A percentile compares a stretch with the other conserved stretches of the same genome.
phyloP scores from a whole-genome alignment of 2,888 invertebrate species.

The Sphinx pinastri region DNA sequence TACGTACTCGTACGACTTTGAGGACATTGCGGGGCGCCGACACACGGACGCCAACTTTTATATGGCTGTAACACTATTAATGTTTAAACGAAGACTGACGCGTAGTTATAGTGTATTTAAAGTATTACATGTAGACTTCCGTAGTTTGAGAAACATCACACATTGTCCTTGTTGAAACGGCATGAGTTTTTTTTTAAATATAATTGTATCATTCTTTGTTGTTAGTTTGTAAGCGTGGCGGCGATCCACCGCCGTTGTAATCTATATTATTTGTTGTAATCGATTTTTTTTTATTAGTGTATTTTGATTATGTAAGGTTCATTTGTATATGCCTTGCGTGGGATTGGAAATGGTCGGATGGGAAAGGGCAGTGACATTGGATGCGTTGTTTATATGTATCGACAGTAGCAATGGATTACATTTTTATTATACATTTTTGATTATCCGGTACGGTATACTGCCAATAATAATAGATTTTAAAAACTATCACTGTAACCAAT shows the following conservation, averaged over 20 bases:
- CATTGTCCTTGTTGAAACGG: slow-evolving; percentile 28
- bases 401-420: not conserved
- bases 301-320: slow-evolving; percentile 32
- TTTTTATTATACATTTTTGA: not conserved
- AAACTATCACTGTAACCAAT: not conserved
- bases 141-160: slow-evolving; percentile 50
- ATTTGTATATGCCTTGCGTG: slow-evolving; percentile 26
- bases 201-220: slow-evolving; percentile 26
- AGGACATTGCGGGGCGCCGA: slow-evolving; percentile 22
- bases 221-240: slow-evolving; percentile 26
- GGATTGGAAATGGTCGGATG: slow-evolving; percentile 26
- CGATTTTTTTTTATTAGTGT: slow-evolving; percentile 30
- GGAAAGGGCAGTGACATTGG: not conserved
- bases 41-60: slow-evolving; percentile 13
- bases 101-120: slow-evolving; percentile 78
- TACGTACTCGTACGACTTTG: slow-evolving; percentile 7
- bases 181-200: slow-evolving; percentile 37
- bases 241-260: slow-evolving; percentile 12
- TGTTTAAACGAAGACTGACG: slow-evolving; percentile 83
- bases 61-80: slow-evolving; percentile 69
- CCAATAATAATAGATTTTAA: not conserved
- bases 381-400: not conserved
- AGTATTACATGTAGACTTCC: slow-evolving; percentile 55
- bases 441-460: not conserved
- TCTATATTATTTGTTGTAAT: slow-evolving; percentile 27